These are phyloP conservation scores for Cephus pulcher DNA, from an alignment of 2,888 invertebrate species.

Conservation along the genomic window DNA sequence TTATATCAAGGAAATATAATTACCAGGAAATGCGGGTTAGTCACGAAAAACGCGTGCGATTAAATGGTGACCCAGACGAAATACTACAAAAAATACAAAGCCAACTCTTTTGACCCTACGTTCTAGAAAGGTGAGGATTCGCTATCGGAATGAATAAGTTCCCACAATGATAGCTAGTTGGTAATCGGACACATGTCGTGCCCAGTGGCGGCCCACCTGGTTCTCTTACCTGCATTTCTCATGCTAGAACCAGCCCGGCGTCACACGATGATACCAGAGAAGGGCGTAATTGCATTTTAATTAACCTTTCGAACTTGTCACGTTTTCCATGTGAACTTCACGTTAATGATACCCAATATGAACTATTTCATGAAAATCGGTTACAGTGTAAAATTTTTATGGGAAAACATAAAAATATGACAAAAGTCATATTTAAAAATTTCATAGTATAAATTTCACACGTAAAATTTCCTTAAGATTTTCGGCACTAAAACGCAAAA, in stretches of 20 bases:
- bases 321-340: conserved; percentile 5
- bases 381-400: background rate
- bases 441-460: background rate
- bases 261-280: conserved; percentile 36
- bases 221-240: conserved; percentile 49
- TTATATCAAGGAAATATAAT: background rate
- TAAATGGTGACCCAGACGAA: background rate
- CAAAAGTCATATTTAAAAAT: background rate
- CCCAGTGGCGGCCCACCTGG: conserved; percentile 54
- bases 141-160: conserved; percentile 44
- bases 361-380: background rate
- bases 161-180: conserved; percentile 56
- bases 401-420: background rate
- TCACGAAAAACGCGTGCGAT: background rate
- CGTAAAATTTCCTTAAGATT: background rate
- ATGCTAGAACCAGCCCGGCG: conserved; percentile 43
- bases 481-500: background rate
- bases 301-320: conserved; percentile 30
- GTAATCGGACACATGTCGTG: conserved; percentile 58
- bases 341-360: background rate
- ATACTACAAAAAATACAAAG: background rate
- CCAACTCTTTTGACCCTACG: background rate
- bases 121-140: background rate
- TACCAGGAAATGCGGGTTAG: background rate
- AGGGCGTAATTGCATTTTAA: conserved; percentile 41